A percentile compares a stretch with the other conserved stretches of the same genome.
phyloP scores from a whole-genome alignment of 1,140 invertebrate genomes.

The Bombus vancouverensis region DNA sequence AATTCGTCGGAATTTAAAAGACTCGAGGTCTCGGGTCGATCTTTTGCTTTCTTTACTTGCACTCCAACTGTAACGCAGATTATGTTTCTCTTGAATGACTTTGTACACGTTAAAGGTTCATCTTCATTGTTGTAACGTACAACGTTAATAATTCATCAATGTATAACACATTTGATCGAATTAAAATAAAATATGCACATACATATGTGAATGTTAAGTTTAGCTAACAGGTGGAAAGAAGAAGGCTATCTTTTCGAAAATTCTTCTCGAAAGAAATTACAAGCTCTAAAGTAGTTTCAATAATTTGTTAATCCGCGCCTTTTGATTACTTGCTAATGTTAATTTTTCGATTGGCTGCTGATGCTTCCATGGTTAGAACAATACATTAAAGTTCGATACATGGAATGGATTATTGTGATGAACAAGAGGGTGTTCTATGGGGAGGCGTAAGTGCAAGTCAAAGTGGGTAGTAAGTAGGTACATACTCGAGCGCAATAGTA shows the following conservation, averaged over 20 bases:
- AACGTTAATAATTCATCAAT: background rate
- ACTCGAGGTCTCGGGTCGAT: no score
- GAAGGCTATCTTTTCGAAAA: background rate
- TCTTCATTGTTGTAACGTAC: background rate
- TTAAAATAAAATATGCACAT: no score
- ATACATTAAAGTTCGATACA: background rate
- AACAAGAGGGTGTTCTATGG: background rate
- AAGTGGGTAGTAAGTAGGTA: background rate
- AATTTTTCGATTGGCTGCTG: no score
- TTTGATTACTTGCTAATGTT: background rate
- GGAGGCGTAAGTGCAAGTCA: background rate
- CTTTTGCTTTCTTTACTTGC: background rate
- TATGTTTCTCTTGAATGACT: background rate
- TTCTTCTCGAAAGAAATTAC: background rate
- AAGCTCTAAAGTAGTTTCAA: no score
- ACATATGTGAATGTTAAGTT: background rate
- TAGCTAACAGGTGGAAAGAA: constrained; percentile 28
- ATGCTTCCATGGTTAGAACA: background rate
- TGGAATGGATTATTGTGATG: background rate
- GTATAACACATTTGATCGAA: background rate
- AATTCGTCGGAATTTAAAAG: constrained; percentile 6
- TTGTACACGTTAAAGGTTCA: background rate
- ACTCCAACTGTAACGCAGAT: constrained; percentile 16
- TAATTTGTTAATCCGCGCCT: background rate
- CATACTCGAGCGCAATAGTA: background rate